Evolutionary conservation across 2,113 vertebrate species (phyloP).

Genomic region (Hemichromis elongatus): DNA sequence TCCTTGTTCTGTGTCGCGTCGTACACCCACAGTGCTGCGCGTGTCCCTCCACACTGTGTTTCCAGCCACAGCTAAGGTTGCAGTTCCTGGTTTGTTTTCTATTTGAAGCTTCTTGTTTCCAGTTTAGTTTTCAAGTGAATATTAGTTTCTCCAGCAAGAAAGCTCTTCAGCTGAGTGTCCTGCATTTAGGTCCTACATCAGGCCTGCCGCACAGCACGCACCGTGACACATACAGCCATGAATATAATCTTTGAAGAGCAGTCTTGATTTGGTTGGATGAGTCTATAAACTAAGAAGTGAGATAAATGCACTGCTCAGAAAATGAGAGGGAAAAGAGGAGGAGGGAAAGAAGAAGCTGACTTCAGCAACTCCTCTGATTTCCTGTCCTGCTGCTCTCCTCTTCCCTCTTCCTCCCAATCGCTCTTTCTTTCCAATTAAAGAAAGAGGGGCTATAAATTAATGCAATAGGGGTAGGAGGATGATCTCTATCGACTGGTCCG

Average conservation of each 20-base stretch:
- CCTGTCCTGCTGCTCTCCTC: slow-evolving; percentile 23
- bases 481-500: slow-evolving; percentile 19
- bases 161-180: too few relatives aligned
- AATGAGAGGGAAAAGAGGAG: neutral
- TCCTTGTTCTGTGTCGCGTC: too few relatives aligned
- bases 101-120: too few relatives aligned
- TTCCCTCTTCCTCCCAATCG: neutral
- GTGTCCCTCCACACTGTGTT: too few relatives aligned
- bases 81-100: too few relatives aligned
- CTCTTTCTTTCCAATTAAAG: slow-evolving; percentile 57
- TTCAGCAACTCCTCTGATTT: slow-evolving; percentile 36
- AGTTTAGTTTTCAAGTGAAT: too few relatives aligned
- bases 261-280: neutral
- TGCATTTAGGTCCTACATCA: too few relatives aligned
- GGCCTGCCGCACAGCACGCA: too few relatives aligned
- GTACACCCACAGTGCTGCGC: too few relatives aligned
- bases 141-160: too few relatives aligned
- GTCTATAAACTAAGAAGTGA: neutral
- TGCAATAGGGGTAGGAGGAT: slow-evolving; percentile 20
- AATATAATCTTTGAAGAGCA: neutral
- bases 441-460: slow-evolving; percentile 56
- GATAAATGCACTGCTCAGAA: neutral
- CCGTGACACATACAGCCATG: too few relatives aligned
- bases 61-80: too few relatives aligned
- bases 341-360: slow-evolving; percentile 17